Percentiles rank a stretch among this genome's conserved stretches.
Evolutionary conservation across 2,797 vertebrate species (phyloP).

Genomic region (Epinephelus coioides): DNA sequence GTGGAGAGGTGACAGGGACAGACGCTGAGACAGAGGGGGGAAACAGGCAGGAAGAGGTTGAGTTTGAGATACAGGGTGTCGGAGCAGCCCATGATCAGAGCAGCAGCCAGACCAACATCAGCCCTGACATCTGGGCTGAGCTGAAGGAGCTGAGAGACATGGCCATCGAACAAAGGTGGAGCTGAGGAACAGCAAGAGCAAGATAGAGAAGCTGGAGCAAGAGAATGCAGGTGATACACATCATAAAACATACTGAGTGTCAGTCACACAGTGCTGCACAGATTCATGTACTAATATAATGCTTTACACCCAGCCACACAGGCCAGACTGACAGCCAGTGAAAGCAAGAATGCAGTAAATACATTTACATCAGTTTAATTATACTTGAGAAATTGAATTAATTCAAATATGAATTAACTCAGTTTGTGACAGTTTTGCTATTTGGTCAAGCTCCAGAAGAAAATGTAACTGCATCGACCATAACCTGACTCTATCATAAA

Average conservation of each 20-base stretch:
- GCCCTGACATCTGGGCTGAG: slow-evolving; percentile 22
- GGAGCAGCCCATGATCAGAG: not conserved
- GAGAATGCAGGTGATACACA: slow-evolving; percentile 13
- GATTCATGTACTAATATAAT: not conserved
- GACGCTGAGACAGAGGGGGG: not conserved
- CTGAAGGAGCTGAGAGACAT: slow-evolving; percentile 46
- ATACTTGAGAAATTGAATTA: not conserved
- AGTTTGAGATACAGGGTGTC: not conserved
- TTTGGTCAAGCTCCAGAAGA: not conserved
- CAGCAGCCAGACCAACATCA: not conserved
- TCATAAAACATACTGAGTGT: not conserved
- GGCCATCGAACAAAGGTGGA: slow-evolving; percentile 3
- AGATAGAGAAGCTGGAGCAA: slow-evolving; percentile 34
- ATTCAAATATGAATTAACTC: not conserved
- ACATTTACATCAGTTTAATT: not conserved
- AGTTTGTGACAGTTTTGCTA: no score
- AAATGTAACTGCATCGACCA: not conserved
- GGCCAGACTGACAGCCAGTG: not conserved
- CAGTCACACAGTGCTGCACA: not conserved
- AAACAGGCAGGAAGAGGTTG: not conserved
- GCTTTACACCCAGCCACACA: not conserved
- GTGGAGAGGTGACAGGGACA: not conserved
- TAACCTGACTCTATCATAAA: no score
- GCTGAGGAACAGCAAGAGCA: not conserved
- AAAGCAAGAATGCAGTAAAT: slow-evolving; percentile 7